These are phyloP conservation scores for Lordiphosa collinella DNA, from an alignment of 1,140 invertebrate species.

Conservation along the genomic window DNA sequence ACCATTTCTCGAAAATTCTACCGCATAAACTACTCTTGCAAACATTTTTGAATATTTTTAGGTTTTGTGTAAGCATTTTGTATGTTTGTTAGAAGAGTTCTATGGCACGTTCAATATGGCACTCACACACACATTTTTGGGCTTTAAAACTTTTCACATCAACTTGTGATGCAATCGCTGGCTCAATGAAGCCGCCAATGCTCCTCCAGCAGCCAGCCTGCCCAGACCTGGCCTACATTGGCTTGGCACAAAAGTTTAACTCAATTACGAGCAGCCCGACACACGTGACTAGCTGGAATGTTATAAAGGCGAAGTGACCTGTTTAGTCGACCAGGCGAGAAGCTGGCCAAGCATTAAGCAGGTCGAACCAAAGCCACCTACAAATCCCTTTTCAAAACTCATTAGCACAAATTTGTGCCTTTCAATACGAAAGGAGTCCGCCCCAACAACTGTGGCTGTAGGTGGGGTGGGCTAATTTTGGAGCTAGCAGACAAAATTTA, in stretches of 20 bases:
- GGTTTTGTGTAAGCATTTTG: conserved; percentile 27
- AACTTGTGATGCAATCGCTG: conserved; percentile 59
- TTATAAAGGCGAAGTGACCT: conserved; percentile 50
- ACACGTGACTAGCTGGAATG: conserved; percentile 60
- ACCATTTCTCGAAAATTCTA: background rate
- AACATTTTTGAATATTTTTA: conserved; percentile 16
- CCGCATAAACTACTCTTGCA: conserved; percentile 35
- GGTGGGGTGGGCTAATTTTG: conserved; percentile 30
- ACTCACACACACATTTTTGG: conserved; percentile 40
- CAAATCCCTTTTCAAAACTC: conserved; percentile 74
- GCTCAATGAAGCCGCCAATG: conserved; percentile 9
- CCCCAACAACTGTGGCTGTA: conserved; percentile 14
- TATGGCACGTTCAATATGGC: conserved; percentile 45
- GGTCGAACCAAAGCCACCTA: conserved; percentile 43
- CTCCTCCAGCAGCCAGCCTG: conserved; percentile 47
- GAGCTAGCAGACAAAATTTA: conserved; percentile 57
- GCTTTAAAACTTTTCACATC: conserved; percentile 59
- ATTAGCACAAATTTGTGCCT: conserved; percentile 76
- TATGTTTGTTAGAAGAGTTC: conserved; percentile 33
- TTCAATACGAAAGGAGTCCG: conserved; percentile 40
- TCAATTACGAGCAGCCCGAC: conserved; percentile 58
- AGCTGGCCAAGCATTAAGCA: conserved; percentile 55
- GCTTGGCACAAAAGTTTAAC: conserved; percentile 64
- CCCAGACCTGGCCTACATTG: conserved; percentile 52
- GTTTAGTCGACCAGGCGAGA: conserved; percentile 48